phyloP scores from a whole-genome alignment of 2,888 invertebrate genomes.

The Tetramorium bicarinatum region DNA sequence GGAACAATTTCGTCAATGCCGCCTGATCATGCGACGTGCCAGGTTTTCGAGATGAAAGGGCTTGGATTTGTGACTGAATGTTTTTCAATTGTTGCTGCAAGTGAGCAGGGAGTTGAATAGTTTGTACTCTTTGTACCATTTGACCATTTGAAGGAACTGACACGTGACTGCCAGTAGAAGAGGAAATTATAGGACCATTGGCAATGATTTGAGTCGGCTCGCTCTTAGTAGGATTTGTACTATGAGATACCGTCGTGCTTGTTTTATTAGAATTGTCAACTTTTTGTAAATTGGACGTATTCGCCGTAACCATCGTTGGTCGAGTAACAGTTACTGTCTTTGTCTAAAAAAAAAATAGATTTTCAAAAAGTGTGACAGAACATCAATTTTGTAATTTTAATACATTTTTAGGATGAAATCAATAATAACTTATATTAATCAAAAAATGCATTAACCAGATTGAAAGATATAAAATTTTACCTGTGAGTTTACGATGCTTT shows the following conservation, averaged over 20 bases:
- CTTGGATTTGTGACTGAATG: constrained; percentile 89
- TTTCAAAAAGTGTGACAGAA: background rate
- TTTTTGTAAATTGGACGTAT: constrained; percentile 74
- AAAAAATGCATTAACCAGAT: background rate
- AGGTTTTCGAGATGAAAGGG: constrained; percentile 87
- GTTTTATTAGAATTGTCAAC: constrained; percentile 78
- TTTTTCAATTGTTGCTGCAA: constrained; percentile 89
- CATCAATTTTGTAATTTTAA: background rate
- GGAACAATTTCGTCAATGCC: constrained; percentile 88
- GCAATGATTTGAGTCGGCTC: constrained; percentile 76
- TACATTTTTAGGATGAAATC: constrained; percentile 4
- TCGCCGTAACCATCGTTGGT: constrained; percentile 76
- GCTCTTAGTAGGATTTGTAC: constrained; percentile 80
- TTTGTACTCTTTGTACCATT: constrained; percentile 89
- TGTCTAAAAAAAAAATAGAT: constrained; percentile 72
- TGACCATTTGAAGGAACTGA: constrained; percentile 81
- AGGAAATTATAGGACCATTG: constrained; percentile 78
- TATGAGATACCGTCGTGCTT: constrained; percentile 77
- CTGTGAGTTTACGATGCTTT: constrained; percentile 75
- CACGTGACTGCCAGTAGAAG: constrained; percentile 76
- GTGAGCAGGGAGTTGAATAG: constrained; percentile 91
- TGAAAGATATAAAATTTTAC: constrained; percentile 48
- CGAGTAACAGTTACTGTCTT: constrained; percentile 79
- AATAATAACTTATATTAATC: background rate
- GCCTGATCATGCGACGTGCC: constrained; percentile 88